These are phyloP conservation scores for Oedothorax gibbosus DNA, from an alignment of 1,140 invertebrate genomes.

Conservation along the genomic window DNA sequence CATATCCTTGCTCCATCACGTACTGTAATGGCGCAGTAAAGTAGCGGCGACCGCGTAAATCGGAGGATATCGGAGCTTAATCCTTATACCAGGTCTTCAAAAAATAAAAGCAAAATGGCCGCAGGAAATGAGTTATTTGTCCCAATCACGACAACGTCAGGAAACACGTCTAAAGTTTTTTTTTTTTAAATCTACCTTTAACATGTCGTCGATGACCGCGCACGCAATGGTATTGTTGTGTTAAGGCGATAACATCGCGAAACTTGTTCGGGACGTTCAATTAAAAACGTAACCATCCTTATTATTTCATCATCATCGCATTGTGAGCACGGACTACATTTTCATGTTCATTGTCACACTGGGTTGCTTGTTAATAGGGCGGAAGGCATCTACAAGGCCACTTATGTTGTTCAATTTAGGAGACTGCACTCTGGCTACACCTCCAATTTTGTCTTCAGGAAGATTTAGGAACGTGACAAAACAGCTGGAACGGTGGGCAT, in stretches of 20 bases:
- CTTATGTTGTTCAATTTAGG: constrained; percentile 4
- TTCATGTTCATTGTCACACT: constrained; percentile 59
- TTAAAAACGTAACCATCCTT: constrained; percentile 60
- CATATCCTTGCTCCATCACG: not conserved
- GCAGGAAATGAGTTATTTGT: constrained; percentile 60
- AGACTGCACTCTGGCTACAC: constrained; percentile 13
- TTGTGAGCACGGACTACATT: constrained; percentile 35
- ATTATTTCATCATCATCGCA: constrained; percentile 58
- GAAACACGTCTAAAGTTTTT: constrained; percentile 44
- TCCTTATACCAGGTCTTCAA: constrained; percentile 8
- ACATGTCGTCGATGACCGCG: constrained; percentile 15
- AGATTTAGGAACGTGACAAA: not conserved
- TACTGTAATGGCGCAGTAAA: constrained; percentile 23
- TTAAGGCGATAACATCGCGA: constrained; percentile 43
- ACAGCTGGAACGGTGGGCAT: no score
- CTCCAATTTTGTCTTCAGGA: not conserved
- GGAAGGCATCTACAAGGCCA: constrained; percentile 24
- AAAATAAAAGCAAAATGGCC: constrained; percentile 18
- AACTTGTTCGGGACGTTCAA: constrained; percentile 53
- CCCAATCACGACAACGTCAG: constrained; percentile 58
- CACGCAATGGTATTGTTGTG: constrained; percentile 57
- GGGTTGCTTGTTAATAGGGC: constrained; percentile 16
- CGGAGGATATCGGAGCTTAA: constrained; percentile 34
- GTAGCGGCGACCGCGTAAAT: constrained; percentile 51
- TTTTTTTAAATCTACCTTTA: not conserved